These are phyloP conservation scores for Protaetia brevitarsis DNA, from an alignment of 1,140 invertebrate genomes.

Conservation along the genomic window DNA sequence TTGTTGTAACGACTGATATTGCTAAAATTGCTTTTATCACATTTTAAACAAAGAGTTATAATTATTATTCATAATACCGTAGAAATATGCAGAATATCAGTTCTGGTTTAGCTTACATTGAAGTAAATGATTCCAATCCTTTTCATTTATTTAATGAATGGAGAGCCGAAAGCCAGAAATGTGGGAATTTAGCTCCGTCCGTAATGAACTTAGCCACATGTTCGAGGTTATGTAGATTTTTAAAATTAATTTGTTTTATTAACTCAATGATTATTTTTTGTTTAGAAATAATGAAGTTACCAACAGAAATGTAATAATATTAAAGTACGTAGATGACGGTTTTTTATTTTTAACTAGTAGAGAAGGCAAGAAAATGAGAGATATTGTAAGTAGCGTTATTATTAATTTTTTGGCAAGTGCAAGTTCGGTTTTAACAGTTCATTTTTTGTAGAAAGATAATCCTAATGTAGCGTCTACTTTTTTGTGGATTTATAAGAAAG, in stretches of 20 bases:
- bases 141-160: not conserved
- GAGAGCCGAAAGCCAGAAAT: constrained; percentile 23
- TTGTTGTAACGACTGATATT: too few relatives aligned
- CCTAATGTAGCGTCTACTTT: constrained; percentile 53
- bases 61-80: too few relatives aligned
- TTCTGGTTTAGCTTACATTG: not conserved
- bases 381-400: constrained; percentile 49
- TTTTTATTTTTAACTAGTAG: constrained; percentile 54
- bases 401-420: not conserved
- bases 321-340: constrained; percentile 51
- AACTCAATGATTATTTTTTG: constrained; percentile 22
- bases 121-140: not conserved
- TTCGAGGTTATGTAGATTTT: constrained; percentile 20
- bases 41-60: too few relatives aligned
- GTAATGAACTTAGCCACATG: constrained; percentile 29
- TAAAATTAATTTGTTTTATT: not conserved
- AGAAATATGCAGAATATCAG: not conserved
- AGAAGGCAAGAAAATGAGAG: constrained; percentile 50
- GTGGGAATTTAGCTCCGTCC: constrained; percentile 4
- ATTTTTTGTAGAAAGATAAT: constrained; percentile 46
- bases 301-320: constrained; percentile 50
- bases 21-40: too few relatives aligned
- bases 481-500: constrained; percentile 49
- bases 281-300: constrained; percentile 50
- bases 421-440: not conserved